Evolutionary conservation across 2,797 vertebrate genomes (phyloP).

Genomic region (Bothrops alternatus): DNA sequence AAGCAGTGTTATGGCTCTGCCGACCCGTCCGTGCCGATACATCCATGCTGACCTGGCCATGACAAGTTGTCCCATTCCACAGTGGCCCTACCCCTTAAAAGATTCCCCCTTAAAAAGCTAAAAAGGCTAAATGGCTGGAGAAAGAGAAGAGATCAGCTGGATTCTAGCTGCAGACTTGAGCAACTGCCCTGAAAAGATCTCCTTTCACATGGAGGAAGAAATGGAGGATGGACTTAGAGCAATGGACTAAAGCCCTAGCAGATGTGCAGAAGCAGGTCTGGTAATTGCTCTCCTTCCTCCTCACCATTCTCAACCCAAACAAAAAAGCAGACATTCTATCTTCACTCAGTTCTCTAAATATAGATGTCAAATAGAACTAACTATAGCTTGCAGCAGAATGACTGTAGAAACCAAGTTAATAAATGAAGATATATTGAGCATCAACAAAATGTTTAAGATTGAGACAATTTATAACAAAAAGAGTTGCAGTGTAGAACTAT

Average conservation of each 20-base stretch:
- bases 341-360: background rate
- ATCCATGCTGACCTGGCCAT: background rate
- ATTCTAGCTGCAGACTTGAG: background rate
- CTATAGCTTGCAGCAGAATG: background rate
- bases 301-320: background rate
- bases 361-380: background rate
- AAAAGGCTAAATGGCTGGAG: background rate
- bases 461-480: background rate
- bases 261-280: background rate
- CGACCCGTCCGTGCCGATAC: rapidly evolving
- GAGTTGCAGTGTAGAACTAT: background rate
- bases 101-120: background rate
- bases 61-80: background rate
- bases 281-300: background rate
- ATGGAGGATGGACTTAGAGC: background rate
- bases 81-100: background rate
- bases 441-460: background rate
- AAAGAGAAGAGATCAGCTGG: background rate
- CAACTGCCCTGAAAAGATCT: background rate
- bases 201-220: background rate
- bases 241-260: background rate
- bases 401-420: background rate
- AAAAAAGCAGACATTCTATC: background rate
- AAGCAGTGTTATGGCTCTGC: background rate
- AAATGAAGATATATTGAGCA: background rate